Conservation (phyloP, 2,797 vertebrate genomes). For the Brotula barbata region DNA sequence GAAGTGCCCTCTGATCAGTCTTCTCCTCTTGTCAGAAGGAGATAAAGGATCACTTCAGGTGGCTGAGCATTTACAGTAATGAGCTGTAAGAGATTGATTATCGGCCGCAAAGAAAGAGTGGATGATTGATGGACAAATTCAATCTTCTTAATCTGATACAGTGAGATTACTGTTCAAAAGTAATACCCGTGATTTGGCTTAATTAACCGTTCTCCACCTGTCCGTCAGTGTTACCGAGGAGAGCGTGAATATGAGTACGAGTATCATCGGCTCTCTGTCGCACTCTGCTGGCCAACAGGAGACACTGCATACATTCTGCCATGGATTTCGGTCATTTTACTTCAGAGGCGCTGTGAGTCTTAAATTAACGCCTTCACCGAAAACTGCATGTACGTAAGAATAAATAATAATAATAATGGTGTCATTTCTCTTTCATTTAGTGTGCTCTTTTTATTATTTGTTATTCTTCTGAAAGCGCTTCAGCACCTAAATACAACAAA, state of each 20-base stretch:
- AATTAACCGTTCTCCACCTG: constrained; percentile 2
- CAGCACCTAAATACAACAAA: too few species aligned
- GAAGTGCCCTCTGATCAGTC: constrained; percentile 57
- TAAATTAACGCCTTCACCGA: neutral
- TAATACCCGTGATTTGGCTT: constrained; percentile 3
- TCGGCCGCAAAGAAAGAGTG: constrained; percentile 21
- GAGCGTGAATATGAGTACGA: neutral
- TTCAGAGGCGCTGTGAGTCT: too few species aligned
- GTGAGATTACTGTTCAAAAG: neutral
- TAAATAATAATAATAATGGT: neutral
- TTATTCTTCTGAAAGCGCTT: too few species aligned
- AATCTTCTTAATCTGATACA: constrained; percentile 1
- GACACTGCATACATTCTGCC: constrained; percentile 30
- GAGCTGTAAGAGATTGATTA: constrained; percentile 36
- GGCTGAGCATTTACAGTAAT: constrained; percentile 48
- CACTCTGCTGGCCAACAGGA: constrained; percentile 58
- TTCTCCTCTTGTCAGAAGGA: constrained; percentile 49
- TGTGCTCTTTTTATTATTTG: too few species aligned
- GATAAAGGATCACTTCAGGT: constrained; percentile 56
- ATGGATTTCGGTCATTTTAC: too few species aligned
- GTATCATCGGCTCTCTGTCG: constrained; percentile 41
- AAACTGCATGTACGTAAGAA: neutral
- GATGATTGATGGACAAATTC: neutral
- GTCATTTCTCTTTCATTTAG: neutral
- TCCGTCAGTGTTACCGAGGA: neutral